phyloP scores from a whole-genome alignment of 2,113 vertebrate species.

The Danionella cerebrum region DNA sequence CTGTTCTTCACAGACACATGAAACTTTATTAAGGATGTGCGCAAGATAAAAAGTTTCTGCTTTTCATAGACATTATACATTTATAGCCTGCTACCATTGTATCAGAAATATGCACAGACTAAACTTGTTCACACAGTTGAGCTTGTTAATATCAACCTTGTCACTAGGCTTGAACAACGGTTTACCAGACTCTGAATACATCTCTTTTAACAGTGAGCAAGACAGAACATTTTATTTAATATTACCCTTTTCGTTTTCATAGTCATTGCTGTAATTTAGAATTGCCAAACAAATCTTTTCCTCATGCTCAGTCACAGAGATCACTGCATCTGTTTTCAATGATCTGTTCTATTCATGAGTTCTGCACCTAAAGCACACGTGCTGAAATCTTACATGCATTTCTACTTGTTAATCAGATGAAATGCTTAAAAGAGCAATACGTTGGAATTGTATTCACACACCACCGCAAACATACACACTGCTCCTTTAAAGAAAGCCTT shows the following conservation, averaged over 20 bases:
- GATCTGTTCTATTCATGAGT: constrained; percentile 5
- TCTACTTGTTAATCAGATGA: constrained; percentile 1
- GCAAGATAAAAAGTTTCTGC: background rate
- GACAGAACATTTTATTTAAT: too few relatives aligned
- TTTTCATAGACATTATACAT: background rate
- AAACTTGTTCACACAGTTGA: background rate
- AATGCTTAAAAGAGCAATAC: too few relatives aligned
- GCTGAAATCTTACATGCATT: constrained; percentile 17
- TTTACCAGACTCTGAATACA: background rate
- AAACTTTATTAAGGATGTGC: constrained; percentile 4
- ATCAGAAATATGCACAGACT: background rate
- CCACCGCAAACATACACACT: too few relatives aligned
- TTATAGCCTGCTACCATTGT: background rate
- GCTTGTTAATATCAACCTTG: background rate
- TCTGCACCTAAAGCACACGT: constrained; percentile 6
- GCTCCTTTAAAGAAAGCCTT: too few relatives aligned
- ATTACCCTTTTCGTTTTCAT: too few relatives aligned
- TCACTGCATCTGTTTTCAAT: too few relatives aligned
- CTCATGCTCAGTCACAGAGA: too few relatives aligned
- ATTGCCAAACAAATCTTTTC: too few relatives aligned
- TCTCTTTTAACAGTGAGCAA: too few relatives aligned
- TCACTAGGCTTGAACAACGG: background rate
- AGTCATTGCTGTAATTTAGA: too few relatives aligned
- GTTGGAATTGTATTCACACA: too few relatives aligned
- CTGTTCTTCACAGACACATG: background rate